These are phyloP conservation scores for Chelonoidis abingdonii DNA, from an alignment of 2,113 vertebrate species.

Conservation along the genomic window DNA sequence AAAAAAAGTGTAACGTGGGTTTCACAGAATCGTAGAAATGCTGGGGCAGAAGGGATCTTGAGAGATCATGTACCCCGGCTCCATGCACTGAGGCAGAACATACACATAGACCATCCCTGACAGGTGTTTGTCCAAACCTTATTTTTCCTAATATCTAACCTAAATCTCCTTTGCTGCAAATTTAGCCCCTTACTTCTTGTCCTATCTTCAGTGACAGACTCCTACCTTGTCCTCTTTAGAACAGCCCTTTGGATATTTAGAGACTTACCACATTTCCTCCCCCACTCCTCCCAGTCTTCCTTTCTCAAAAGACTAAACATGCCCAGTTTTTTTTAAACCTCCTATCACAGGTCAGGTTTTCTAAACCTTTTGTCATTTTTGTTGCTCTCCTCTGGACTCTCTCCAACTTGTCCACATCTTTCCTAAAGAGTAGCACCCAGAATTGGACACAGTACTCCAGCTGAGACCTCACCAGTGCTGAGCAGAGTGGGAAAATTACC, in stretches of 20 bases:
- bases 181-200: neutral
- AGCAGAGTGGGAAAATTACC: too few species aligned
- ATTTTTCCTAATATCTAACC: neutral
- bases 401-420: too few species aligned
- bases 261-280: too few species aligned
- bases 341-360: too few species aligned
- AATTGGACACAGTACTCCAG: too few species aligned
- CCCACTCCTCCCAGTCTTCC: too few species aligned
- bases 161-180: neutral
- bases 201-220: neutral
- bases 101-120: neutral
- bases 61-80: neutral
- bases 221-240: neutral
- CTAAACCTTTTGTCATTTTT: too few species aligned
- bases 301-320: too few species aligned
- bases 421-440: too few species aligned
- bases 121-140: neutral
- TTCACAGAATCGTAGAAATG: neutral
- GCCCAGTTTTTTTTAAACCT: too few species aligned
- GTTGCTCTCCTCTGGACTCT: too few species aligned
- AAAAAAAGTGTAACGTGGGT: fast-evolving
- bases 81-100: neutral
- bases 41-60: neutral
- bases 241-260: neutral
- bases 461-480: too few species aligned